phyloP scores from a whole-genome alignment of 92 coral and sea anemone species.

The Parazoanthus atlanticus region DNA sequence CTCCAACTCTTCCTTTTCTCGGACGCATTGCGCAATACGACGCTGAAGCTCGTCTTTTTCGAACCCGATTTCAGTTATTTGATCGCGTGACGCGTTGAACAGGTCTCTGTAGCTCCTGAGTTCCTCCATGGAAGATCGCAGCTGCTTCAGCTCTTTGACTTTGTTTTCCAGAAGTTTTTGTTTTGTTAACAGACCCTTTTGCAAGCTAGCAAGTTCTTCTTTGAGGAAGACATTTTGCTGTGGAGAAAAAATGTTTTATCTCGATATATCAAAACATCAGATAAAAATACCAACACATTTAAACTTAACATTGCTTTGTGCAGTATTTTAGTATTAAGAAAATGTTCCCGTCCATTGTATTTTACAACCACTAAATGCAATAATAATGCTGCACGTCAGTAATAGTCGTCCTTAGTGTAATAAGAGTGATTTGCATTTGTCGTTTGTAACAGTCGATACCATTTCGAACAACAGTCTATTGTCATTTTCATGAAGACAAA shows the following conservation, averaged over 20 bases:
- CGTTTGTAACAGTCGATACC: no score
- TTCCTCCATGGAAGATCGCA: conserved; percentile 28
- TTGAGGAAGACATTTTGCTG: conserved; percentile 41
- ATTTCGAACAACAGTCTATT: no score
- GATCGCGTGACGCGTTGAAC: conserved; percentile 36
- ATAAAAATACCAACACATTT: no score
- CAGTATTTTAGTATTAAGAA: no score
- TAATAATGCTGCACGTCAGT: no score
- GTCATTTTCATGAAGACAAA: no score
- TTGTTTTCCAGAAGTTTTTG: conserved; percentile 30
- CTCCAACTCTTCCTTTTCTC: background rate
- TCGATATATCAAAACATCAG: background rate
- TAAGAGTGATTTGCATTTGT: no score
- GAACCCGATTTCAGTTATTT: conserved; percentile 24
- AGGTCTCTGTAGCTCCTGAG: conserved; percentile 22
- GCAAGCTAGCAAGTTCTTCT: conserved; percentile 42
- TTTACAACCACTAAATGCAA: no score
- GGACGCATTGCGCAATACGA: background rate
- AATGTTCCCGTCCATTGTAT: no score
- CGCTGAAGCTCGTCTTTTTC: conserved; percentile 6
- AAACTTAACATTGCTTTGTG: no score
- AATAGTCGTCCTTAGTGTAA: no score
- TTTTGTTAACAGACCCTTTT: conserved; percentile 34
- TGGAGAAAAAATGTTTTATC: background rate
- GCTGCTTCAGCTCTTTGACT: conserved; percentile 10